Base-by-base conservation (phyloP, 2,888 invertebrate genomes). In the Branchellion lobata region DNA sequence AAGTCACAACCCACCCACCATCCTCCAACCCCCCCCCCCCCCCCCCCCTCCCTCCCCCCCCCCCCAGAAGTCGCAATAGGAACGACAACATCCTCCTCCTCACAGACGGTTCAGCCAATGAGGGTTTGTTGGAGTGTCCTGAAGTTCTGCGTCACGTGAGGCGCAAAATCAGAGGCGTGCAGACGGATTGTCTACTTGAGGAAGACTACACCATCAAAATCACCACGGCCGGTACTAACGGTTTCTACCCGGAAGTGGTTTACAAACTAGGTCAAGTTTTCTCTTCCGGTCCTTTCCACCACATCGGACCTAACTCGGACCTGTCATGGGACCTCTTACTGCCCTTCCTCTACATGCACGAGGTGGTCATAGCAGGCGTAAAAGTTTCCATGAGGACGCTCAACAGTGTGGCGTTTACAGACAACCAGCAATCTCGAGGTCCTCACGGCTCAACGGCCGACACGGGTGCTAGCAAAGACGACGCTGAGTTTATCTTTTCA, bases 21-120 rank as follows among this genome's bases (percentile, higher is more conserved):
- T n/a, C n/a, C n/a, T n/a, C n/a, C n/a, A n/a, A n/a, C n/a, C n/a
- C n/a, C n/a, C n/a, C n/a, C n/a, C n/a, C n/a, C n/a, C n/a, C n/a
- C n/a, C n/a, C n/a, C n/a, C n/a, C n/a, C n/a, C n/a, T n/a, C n/a
- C n/a, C n/a, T n/a, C n/a, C n/a, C n/a, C n/a, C n/a, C n/a, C n/a
- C n/a, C 11, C 0, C 0, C 69, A 77, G 65, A 33, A 83, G 82
- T 71, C 82, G 82, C 11, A 81, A 81, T 73, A 83, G 79, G 75
- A 83, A 83, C 78, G 83, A 86, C 83, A 84, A 85, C 76, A 85
- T 86, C 68, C 81, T 86, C 29, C 82, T 86, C 11, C 85, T 86
- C 79, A 85, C 85, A 1, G 86, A 86, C 78, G 86, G 86, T 0
- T 85, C 85, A 80, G 83, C 85, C n/a, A 86, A 86, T 82, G 84